Conservation (phyloP, 2,888 invertebrate species). For the Apomyelois bistriatella region DNA sequence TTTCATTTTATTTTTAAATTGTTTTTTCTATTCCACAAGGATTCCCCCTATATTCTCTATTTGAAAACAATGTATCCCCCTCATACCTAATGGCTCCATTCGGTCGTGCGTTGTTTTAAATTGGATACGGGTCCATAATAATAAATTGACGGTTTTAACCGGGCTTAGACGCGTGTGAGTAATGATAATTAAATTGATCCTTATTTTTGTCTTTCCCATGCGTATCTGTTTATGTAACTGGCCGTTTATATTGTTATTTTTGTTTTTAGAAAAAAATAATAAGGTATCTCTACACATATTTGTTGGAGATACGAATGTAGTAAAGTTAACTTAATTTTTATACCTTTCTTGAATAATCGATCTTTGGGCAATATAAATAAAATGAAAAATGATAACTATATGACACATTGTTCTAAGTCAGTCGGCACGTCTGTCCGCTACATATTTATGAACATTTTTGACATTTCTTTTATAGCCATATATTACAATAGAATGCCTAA, state of each 20-base stretch:
- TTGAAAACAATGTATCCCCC: slow-evolving; percentile 70
- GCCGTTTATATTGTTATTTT: slow-evolving; percentile 22
- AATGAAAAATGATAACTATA: no score
- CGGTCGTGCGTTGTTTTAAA: slow-evolving; percentile 76
- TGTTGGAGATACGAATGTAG: not conserved
- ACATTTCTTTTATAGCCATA: no score
- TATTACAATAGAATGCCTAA: no score
- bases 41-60: slow-evolving; percentile 67
- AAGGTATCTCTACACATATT: no score
- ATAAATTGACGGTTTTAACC: slow-evolving; percentile 77
- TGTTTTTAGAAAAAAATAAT: no score
- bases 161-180: slow-evolving; percentile 66
- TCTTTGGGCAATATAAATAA: no score
- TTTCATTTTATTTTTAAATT: slow-evolving; percentile 80
- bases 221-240: slow-evolving; percentile 26
- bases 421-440: no score
- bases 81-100: slow-evolving; percentile 64
- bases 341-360: no score
- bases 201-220: slow-evolving; percentile 51
- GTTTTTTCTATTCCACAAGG: slow-evolving; percentile 74
- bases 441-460: no score
- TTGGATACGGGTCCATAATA: slow-evolving; percentile 79
- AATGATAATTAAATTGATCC: slow-evolving; percentile 76
- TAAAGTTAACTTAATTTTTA: no score
- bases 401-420: no score